Base-by-base conservation (phyloP, 2,888 invertebrate genomes). In the Leucania comma region DNA sequence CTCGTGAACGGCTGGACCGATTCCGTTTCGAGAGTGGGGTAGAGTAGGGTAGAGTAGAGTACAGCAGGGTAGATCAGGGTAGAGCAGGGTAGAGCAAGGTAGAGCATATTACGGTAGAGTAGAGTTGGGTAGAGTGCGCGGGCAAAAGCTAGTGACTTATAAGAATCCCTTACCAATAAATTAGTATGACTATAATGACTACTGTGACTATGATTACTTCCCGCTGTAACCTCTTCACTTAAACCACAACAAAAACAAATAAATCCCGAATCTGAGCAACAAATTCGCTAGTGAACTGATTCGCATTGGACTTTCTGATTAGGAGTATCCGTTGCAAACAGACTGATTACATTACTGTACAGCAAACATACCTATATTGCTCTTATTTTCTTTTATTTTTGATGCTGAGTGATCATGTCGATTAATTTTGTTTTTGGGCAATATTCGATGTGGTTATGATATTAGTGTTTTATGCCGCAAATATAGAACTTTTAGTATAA, bases 261-360 rank as follows among this genome's bases (percentile, higher is more conserved):
- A 87, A 83, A 78, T 75, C 80, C 84, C 71, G 60, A 81, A 71
- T 73, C 72, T 76, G 72, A 81, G 78, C 72, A 79, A 61, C 82
- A 80, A 79, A 83, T 80, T 78, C 66, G 76, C 78, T 80, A 73
- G 71, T 81, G 80, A 80, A 77, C 75, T 84, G 85, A 84, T 84
- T 86, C 78, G 72, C 76, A 68, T 82, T 71, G 74, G 79, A 79
- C 78, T 82, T 83, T 83, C 82, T 86, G 86, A 88, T 88, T 85
- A 86, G 80, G 61, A 72, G 74, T 83, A 81, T 85, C 82, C 80
- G 79, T 66, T 77, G 69, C 61, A 70, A 81, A 80, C 68, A 68
- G 26, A 68, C 68, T 72, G 72, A 79, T 80, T 68, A 62, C 65
- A 62, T 76, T 58, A 80, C 46, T 20, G 46, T 48, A 64, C 59